These are phyloP conservation scores for Mormyrops boulengeri DNA, from an alignment of 2,797 vertebrate species.

Conservation along the genomic window DNA sequence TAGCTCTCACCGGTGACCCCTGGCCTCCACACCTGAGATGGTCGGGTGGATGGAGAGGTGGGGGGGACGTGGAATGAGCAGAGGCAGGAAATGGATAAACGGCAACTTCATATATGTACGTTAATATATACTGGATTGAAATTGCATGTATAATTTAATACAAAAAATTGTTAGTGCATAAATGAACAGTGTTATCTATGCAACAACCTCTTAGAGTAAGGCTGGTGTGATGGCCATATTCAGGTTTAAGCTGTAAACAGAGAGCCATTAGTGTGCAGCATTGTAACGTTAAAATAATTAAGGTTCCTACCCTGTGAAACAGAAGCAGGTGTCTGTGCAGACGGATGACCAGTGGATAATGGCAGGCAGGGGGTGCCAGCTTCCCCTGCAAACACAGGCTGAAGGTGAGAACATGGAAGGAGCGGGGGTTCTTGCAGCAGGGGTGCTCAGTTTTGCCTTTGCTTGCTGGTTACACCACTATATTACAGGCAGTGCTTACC, in stretches of 20 bases:
- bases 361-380: slow-evolving; percentile 51
- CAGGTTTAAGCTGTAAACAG: neutral
- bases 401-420: slow-evolving; percentile 26
- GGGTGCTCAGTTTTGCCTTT: neutral
- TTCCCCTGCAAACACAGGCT: slow-evolving; percentile 47
- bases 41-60: neutral
- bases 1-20: slow-evolving; percentile 55
- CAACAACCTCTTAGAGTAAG: neutral
- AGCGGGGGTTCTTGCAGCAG: neutral
- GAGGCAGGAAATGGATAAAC: slow-evolving; percentile 23
- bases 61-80: neutral
- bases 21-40: slow-evolving; percentile 46
- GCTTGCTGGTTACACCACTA: neutral
- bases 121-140: neutral
- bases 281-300: neutral
- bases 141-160: neutral
- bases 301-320: slow-evolving; percentile 62
- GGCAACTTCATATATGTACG: neutral
- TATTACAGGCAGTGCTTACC: neutral
- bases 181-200: neutral
- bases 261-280: neutral
- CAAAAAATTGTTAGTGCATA: neutral
- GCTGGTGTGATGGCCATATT: neutral
- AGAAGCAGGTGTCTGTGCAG: slow-evolving; percentile 67
- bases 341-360: slow-evolving; percentile 67